Conservation (phyloP, 2,888 invertebrate genomes). For the Thymelicus acteon region DNA sequence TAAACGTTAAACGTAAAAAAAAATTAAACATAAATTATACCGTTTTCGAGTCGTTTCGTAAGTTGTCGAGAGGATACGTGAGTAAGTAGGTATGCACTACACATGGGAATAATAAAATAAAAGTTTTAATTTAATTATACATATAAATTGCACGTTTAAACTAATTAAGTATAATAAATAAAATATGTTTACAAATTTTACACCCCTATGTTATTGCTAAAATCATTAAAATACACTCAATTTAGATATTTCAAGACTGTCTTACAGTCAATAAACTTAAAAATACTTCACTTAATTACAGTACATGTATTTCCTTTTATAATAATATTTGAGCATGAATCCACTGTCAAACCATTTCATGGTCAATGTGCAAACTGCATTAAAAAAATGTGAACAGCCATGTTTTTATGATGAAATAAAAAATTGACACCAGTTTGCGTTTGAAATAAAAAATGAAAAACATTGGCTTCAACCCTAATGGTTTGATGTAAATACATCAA, state of each 20-base stretch:
- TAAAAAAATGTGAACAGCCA: not conserved
- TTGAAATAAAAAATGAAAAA: too few species aligned
- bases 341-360: not conserved
- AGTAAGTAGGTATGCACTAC: too few species aligned
- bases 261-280: constrained; percentile 13
- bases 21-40: too few species aligned
- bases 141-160: constrained; percentile 7
- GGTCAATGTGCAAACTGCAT: not conserved
- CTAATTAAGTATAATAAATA: not conserved
- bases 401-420: too few species aligned
- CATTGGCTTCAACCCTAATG: too few species aligned
- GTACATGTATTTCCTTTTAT: not conserved
- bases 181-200: not conserved
- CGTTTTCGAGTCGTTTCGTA: too few species aligned
- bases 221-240: not conserved
- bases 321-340: not conserved
- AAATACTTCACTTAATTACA: constrained; percentile 1
- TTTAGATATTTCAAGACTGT: constrained; percentile 24
- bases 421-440: too few species aligned
- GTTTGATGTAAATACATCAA: too few species aligned
- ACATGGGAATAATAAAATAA: not conserved
- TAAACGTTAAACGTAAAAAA: too few species aligned
- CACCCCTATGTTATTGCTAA: not conserved
- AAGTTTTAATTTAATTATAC: not conserved
- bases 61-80: too few species aligned